Evolutionary conservation across 2,888 invertebrate genomes (phyloP).

Genomic region (Dermolepida albohirtum): DNA sequence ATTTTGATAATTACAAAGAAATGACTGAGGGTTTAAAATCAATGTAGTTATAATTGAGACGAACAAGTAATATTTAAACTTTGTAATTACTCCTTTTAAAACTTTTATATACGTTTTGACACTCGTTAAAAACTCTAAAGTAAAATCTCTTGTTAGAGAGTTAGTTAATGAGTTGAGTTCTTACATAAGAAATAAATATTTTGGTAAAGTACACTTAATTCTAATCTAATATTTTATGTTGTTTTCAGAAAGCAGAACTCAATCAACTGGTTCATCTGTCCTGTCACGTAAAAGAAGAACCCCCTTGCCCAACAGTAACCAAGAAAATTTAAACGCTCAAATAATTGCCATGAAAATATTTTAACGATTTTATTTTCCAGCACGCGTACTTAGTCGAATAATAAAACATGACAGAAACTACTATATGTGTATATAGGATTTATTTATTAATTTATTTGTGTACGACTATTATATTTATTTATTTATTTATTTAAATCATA

Average conservation of each 20-base stretch:
- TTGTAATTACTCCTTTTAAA: too few relatives aligned
- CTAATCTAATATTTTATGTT: constrained; percentile 15
- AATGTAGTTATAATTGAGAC: too few relatives aligned
- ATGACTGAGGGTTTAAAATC: too few relatives aligned
- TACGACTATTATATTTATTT: not conserved
- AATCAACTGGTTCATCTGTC: constrained; percentile 52
- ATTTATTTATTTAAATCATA: constrained; percentile 1
- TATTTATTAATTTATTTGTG: constrained; percentile 12
- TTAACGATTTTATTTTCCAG: not conserved
- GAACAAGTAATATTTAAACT: too few relatives aligned
- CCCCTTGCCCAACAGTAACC: constrained; percentile 34
- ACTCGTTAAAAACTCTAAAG: too few relatives aligned
- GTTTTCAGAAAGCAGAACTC: constrained; percentile 54
- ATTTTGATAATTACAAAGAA: too few relatives aligned
- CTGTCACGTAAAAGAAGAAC: constrained; percentile 48
- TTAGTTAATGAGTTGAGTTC: too few relatives aligned
- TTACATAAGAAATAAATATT: too few relatives aligned
- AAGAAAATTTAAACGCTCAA: constrained; percentile 34
- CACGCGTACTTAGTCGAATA: not conserved
- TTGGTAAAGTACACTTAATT: not conserved
- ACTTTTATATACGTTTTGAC: too few relatives aligned
- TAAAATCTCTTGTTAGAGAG: too few relatives aligned
- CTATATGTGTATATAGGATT: not conserved
- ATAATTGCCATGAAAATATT: constrained; percentile 43
- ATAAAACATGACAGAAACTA: not conserved